Evolutionary conservation across 2,797 vertebrate genomes (phyloP).

Genomic region (Limnodromus scolopaceus): DNA sequence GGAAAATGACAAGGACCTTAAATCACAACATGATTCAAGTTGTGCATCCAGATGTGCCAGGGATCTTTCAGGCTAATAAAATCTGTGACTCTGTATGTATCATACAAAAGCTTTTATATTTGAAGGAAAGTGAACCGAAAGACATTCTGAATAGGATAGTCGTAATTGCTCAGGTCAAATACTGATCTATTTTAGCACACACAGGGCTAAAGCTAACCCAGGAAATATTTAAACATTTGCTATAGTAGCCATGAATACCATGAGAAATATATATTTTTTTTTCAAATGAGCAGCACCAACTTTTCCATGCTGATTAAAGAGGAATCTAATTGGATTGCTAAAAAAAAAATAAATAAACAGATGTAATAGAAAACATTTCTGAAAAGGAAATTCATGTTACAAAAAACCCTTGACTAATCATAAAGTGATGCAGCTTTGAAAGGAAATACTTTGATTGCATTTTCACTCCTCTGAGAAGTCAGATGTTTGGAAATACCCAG

Average conservation of each 20-base stretch:
- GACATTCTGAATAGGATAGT: background rate
- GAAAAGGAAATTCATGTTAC: constrained; percentile 66
- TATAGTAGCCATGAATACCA: background rate
- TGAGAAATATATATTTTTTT: background rate
- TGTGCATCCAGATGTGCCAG: background rate
- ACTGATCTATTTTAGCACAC: background rate
- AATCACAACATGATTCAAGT: background rate
- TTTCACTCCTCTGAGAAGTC: constrained; percentile 70
- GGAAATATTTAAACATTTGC: constrained; percentile 24
- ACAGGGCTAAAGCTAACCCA: background rate
- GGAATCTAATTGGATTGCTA: constrained; percentile 57
- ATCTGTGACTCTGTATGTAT: background rate
- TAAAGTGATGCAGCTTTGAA: constrained; percentile 70
- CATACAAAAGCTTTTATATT: background rate
- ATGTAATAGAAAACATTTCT: constrained; percentile 67
- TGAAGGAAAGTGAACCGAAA: background rate
- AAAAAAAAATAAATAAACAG: constrained; percentile 37
- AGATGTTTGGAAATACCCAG: constrained; percentile 73
- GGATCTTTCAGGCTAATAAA: background rate
- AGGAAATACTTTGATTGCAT: constrained; percentile 72
- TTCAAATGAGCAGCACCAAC: constrained; percentile 7
- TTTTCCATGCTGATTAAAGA: constrained; percentile 64
- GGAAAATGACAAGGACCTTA: background rate
- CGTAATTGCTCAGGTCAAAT: background rate
- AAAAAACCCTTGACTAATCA: constrained; percentile 66